These are phyloP conservation scores for Callithrix jacchus DNA, from an alignment of 2,113 vertebrate genomes.

Conservation along the genomic window DNA sequence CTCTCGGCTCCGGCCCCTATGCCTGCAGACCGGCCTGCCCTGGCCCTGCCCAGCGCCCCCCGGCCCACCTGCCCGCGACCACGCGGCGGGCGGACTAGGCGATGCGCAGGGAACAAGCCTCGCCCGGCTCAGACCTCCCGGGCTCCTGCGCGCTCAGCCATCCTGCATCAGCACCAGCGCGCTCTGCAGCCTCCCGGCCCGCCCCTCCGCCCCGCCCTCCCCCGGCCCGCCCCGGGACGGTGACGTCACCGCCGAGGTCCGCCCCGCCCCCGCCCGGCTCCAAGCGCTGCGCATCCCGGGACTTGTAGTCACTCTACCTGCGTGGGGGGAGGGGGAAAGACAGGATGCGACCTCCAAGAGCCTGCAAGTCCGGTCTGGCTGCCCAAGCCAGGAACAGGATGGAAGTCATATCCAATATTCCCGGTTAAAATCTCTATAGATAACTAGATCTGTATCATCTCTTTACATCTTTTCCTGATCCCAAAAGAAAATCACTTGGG, in stretches of 20 bases:
- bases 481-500: not conserved
- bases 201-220: conserved; percentile 33
- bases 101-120: conserved; percentile 58
- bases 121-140: conserved; percentile 72
- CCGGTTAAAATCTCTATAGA: not conserved
- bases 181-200: conserved; percentile 46
- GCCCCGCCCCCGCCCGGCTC: not conserved
- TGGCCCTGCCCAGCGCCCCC: not conserved
- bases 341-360: not conserved
- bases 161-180: conserved; percentile 82
- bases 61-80: conserved; percentile 36
- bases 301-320: conserved; percentile 64
- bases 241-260: conserved; percentile 64
- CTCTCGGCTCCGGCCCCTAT: not conserved
- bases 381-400: not conserved
- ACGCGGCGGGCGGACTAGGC: conserved; percentile 30
- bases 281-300: conserved; percentile 31
- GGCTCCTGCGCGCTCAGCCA: conserved; percentile 65
- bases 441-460: not conserved
- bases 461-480: not conserved
- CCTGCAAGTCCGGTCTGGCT: not conserved
- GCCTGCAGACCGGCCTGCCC: conserved; percentile 20
- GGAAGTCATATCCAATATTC: not conserved
- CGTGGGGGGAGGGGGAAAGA: not conserved
- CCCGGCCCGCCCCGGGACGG: conserved; percentile 11